Conservation (phyloP, 1,140 invertebrate species). For the Hyposmocoma kahamanoa region DNA sequence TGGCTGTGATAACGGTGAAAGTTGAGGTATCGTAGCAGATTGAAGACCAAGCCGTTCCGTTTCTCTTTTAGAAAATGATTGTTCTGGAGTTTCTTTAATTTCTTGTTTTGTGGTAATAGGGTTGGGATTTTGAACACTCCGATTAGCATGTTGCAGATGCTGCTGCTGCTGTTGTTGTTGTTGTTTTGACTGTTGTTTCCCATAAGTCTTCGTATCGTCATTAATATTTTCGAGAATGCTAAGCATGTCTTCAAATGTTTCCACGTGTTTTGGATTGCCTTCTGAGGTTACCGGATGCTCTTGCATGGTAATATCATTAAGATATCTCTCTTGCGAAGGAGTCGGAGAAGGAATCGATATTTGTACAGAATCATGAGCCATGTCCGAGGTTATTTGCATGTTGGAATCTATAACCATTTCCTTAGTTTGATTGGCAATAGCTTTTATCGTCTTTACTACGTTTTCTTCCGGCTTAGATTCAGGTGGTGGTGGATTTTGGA, state of each 20-base stretch:
- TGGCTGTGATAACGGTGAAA: constrained; percentile 81
- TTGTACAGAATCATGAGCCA: constrained; percentile 75
- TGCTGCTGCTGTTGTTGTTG: constrained; percentile 11
- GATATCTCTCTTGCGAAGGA: constrained; percentile 75
- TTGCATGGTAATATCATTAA: constrained; percentile 76
- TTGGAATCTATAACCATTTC: constrained; percentile 70
- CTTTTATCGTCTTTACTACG: constrained; percentile 65
- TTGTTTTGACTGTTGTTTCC: constrained; percentile 43
- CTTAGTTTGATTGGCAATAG: constrained; percentile 67
- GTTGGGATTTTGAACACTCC: constrained; percentile 29
- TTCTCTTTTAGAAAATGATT: constrained; percentile 41
- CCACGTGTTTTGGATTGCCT: constrained; percentile 71
- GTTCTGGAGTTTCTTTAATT: constrained; percentile 46
- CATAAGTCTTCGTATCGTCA: constrained; percentile 60
- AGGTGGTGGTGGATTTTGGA: constrained; percentile 25
- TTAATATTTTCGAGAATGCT: constrained; percentile 81
- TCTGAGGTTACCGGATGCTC: constrained; percentile 70
- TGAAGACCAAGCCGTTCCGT: constrained; percentile 49
- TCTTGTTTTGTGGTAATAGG: constrained; percentile 35
- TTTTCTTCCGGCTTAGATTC: constrained; percentile 45
- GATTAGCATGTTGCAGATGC: not conserved
- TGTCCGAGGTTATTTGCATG: constrained; percentile 68
- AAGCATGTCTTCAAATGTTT: constrained; percentile 80
- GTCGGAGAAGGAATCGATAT: constrained; percentile 77
- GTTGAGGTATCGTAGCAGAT: constrained; percentile 76